These are phyloP conservation scores for Mirounga angustirostris DNA, from an alignment of 2,113 vertebrate species.

Conservation along the genomic window DNA sequence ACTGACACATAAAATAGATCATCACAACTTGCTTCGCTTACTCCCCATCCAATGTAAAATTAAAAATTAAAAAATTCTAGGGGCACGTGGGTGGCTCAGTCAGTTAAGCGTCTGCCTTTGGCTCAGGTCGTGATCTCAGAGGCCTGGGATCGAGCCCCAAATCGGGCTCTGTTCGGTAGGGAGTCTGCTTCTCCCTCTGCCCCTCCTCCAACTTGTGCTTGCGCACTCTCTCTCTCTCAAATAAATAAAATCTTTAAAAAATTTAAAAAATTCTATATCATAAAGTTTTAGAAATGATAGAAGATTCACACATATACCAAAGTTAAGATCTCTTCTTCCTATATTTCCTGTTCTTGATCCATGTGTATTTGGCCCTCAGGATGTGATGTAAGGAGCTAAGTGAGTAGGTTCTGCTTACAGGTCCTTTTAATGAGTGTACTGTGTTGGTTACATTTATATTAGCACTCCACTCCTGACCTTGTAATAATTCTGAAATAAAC, in stretches of 20 bases:
- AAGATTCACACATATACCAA: neutral
- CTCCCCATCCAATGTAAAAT: neutral
- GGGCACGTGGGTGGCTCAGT: no score
- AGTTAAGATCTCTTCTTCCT: neutral
- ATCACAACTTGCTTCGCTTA: neutral
- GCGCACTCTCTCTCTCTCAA: no score
- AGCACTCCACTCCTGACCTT: neutral
- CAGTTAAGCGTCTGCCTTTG: no score
- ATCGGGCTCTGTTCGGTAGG: no score
- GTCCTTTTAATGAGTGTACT: neutral
- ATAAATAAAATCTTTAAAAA: neutral
- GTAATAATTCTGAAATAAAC: neutral
- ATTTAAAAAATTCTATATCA: neutral
- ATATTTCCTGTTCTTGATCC: neutral
- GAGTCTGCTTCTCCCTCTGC: no score
- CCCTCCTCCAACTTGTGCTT: no score
- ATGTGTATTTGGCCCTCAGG: neutral
- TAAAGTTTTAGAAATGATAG: constrained; percentile 41
- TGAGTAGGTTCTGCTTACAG: neutral
- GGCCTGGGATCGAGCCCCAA: no score
- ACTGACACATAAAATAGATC: neutral
- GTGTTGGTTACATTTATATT: neutral
- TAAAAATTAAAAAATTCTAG: neutral
- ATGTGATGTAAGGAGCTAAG: neutral
- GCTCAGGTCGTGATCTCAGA: no score